Evolutionary conservation across 2,797 vertebrate species (phyloP).

Genomic region (Acanthopagrus latus): DNA sequence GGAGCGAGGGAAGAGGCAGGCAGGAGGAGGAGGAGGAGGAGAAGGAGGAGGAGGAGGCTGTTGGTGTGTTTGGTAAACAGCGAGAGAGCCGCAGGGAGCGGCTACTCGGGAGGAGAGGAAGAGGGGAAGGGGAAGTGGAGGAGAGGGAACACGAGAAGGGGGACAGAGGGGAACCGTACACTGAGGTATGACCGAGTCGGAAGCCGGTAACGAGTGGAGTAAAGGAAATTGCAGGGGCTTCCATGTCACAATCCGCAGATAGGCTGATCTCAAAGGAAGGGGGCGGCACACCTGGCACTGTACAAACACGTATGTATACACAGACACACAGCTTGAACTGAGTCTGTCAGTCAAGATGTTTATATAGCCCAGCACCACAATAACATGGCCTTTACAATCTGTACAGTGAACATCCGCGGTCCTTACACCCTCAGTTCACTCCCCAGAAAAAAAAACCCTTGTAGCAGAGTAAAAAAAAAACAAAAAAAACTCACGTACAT

Average conservation of each 20-base stretch:
- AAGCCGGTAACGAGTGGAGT: slow-evolving; percentile 50
- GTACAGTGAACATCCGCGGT: too few relatives aligned
- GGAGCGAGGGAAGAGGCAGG: slow-evolving; percentile 44
- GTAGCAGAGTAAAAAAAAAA: too few relatives aligned
- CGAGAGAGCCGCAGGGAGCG: slow-evolving; percentile 64
- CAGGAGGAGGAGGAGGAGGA: slow-evolving; percentile 6
- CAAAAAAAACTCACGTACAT: not conserved
- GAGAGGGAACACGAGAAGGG: slow-evolving; percentile 47
- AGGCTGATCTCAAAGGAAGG: slow-evolving; percentile 61
- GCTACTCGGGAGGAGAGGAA: slow-evolving; percentile 55
- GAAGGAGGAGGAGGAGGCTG: slow-evolving; percentile 45
- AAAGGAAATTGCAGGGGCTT: slow-evolving; percentile 72
- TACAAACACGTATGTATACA: slow-evolving; percentile 63
- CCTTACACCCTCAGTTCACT: too few relatives aligned
- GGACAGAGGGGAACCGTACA: slow-evolving; percentile 28
- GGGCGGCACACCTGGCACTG: slow-evolving; percentile 63
- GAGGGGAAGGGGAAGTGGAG: slow-evolving; percentile 60
- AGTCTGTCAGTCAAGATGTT: too few relatives aligned
- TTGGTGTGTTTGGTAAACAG: slow-evolving; percentile 85
- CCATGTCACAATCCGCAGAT: slow-evolving; percentile 60
- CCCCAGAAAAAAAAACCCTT: too few relatives aligned
- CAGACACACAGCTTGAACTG: slow-evolving; percentile 57
- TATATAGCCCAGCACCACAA: too few relatives aligned
- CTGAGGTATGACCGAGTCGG: slow-evolving; percentile 38
- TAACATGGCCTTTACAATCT: too few relatives aligned